These are phyloP conservation scores for Meiosimyza platycephala DNA, from an alignment of 2,888 invertebrate genomes.

Conservation along the genomic window DNA sequence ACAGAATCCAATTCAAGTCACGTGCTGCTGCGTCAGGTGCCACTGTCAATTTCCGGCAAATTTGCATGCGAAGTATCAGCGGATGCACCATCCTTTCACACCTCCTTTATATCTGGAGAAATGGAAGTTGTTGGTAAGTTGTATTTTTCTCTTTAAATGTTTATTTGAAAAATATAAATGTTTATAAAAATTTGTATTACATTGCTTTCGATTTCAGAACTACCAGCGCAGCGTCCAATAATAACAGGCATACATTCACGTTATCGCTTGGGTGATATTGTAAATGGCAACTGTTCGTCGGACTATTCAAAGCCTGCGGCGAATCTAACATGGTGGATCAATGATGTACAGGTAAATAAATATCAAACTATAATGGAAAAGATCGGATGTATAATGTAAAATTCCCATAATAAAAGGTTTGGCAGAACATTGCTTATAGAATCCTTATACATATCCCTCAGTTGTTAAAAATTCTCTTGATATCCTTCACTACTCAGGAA, in stretches of 20 bases:
- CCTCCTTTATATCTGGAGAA: conserved; percentile 62
- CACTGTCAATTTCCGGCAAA: conserved; percentile 63
- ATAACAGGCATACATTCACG: conserved; percentile 70
- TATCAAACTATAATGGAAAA: too few species aligned
- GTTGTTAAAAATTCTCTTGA: too few species aligned
- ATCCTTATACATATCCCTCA: too few species aligned
- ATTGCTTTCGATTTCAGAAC: conserved; percentile 63
- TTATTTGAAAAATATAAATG: background rate
- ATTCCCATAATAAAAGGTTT: too few species aligned
- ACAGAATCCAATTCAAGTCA: conserved; percentile 65
- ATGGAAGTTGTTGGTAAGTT: conserved; percentile 66
- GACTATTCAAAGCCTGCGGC: conserved; percentile 71
- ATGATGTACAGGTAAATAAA: conserved; percentile 66
- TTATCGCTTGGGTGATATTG: conserved; percentile 69
- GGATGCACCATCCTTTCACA: conserved; percentile 67
- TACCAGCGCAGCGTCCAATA: conserved; percentile 69
- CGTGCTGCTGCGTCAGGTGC: conserved; percentile 62
- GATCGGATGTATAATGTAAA: too few species aligned
- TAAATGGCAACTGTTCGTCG: conserved; percentile 71
- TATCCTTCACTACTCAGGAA: too few species aligned
- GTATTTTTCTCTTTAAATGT: background rate
- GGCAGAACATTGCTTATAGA: too few species aligned
- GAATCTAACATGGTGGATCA: conserved; percentile 72
- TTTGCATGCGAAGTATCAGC: conserved; percentile 67
- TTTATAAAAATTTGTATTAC: conserved; percentile 10